Conservation (phyloP, 2,888 invertebrate species). For the Dendrolimus pini region DNA sequence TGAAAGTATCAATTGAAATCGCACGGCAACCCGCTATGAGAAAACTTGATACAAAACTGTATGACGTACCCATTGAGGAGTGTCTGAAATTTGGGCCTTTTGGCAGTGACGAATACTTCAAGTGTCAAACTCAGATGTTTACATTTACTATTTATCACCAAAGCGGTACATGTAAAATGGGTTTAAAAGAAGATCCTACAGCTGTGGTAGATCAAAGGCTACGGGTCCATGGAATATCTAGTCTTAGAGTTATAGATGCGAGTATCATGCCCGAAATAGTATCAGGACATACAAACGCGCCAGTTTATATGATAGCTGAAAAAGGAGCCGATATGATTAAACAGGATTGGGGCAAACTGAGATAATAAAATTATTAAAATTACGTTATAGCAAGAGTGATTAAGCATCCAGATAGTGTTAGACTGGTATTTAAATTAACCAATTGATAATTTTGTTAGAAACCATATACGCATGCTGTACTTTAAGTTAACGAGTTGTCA, state of each 20-base stretch:
- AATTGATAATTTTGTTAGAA: no score
- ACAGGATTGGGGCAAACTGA: conserved; percentile 57
- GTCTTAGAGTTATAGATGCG: conserved; percentile 85
- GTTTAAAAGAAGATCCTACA: conserved; percentile 66
- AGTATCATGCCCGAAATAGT: conserved; percentile 88
- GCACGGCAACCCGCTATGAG: conserved; percentile 76
- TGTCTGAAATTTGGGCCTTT: conserved; percentile 74
- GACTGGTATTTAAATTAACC: no score
- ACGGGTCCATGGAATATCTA: conserved; percentile 79
- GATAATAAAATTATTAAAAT: conserved; percentile 6
- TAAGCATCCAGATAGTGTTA: no score
- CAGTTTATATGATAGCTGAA: conserved; percentile 88
- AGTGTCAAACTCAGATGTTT: conserved; percentile 80
- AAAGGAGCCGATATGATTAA: conserved; percentile 85
- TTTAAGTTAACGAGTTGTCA: no score
- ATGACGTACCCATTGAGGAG: conserved; percentile 76
- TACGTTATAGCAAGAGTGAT: no score
- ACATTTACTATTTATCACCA: conserved; percentile 84
- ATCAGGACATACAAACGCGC: conserved; percentile 86
- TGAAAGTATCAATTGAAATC: conserved; percentile 76
- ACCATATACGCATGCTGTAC: no score
- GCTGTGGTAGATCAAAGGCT: conserved; percentile 81
- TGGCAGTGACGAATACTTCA: conserved; percentile 82
- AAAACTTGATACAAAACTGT: conserved; percentile 75
- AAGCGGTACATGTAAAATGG: conserved; percentile 82